Evolutionary conservation across 2,888 invertebrate species (phyloP).

Genomic region (Chorisops tibialis): DNA sequence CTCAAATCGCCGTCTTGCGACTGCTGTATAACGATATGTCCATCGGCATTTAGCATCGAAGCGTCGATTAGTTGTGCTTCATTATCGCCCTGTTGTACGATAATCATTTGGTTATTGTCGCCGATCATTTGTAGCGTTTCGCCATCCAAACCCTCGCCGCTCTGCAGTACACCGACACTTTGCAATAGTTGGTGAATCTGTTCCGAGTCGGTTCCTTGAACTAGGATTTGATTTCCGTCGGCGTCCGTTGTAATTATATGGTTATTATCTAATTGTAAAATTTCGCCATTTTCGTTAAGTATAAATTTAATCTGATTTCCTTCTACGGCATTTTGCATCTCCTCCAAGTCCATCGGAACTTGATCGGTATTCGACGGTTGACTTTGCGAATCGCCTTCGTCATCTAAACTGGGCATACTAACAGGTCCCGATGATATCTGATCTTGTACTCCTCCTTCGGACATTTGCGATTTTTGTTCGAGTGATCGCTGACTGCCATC

Average conservation of each 20-base stretch:
- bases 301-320: conserved; percentile 52
- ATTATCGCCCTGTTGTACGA: conserved; percentile 51
- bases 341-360: conserved; percentile 52
- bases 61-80: conserved; percentile 52
- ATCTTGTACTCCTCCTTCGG: conserved; percentile 30
- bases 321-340: conserved; percentile 52
- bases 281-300: conserved; percentile 51
- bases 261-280: conserved; percentile 49
- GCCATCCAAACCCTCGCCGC: conserved; percentile 51
- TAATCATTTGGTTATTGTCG: conserved; percentile 52
- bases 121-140: conserved; percentile 53
- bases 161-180: conserved; percentile 51
- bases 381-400: conserved; percentile 48
- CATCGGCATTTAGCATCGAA: conserved; percentile 50
- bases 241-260: conserved; percentile 52
- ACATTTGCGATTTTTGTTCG: conserved; percentile 29
- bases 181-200: conserved; percentile 52
- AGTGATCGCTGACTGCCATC: conserved; percentile 25
- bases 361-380: conserved; percentile 40
- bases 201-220: conserved; percentile 49
- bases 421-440: conserved; percentile 42
- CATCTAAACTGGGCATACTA: conserved; percentile 52
- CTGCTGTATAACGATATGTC: conserved; percentile 51
- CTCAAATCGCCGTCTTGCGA: conserved; percentile 48
- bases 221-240: conserved; percentile 52